Base-by-base conservation (phyloP, 2,888 invertebrate species). In the Malachius bipustulatus region DNA sequence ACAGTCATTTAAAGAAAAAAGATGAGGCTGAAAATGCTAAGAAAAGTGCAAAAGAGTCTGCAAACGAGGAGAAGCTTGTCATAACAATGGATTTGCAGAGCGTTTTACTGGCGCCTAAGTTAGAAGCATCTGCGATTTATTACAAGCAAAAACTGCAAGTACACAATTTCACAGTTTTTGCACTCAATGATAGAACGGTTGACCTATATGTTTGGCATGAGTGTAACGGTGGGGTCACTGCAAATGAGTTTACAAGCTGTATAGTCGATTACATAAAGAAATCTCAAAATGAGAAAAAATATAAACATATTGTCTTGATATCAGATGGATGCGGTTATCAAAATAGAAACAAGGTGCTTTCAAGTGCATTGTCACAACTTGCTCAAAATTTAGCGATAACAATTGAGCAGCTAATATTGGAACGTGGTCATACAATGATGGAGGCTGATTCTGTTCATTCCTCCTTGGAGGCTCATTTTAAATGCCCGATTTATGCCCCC, bases 161-260 rank as follows among this genome's bases (percentile, higher is more conserved):
- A 6, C 24, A 19, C 24, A 19, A 19, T 19, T 19, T 19, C 24
- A 19, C 24, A 19, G 24, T 19, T 19, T 19, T 8, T 19, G 24
- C n/a, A 19, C 24, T 19, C n/a, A 19, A n/a, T 19, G 24, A 19
- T 19, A 19, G 24, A 19, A 19, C 24, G 6, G 24, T 19, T n/a
- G 24, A 19, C 24, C n/a, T 19, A n/a, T 19, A 19, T 19, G 24
- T 19, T 19, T 19, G 24, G 24, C 24, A 19, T n/a, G 24, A 19
- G n/a, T 19, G 24, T n/a, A 19, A 19, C n/a, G 24, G 24, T 19
- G 24, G 24, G 6, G 24, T 19, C 6, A 19, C 24, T 19, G 24
- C 24, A 6, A 19, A 19, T 19, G 24, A 19, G 24, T 19, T 19
- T n/a, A 19, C 24, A 6, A 19, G 24, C n/a, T 19, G 24, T 19